phyloP scores from a whole-genome alignment of 1,140 invertebrate species.

The Aricia agestis region DNA sequence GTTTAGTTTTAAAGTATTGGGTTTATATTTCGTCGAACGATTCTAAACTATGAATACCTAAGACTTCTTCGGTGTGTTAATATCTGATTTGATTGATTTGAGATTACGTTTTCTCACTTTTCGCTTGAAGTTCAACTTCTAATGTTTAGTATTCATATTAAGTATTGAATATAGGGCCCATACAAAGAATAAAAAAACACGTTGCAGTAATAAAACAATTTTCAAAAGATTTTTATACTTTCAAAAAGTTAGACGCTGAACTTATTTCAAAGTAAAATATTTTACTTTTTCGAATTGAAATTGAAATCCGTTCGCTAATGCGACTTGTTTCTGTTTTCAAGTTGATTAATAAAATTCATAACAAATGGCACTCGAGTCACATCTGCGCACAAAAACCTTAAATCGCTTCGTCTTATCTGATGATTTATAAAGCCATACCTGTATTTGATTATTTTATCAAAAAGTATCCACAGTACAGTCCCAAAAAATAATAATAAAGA shows the following conservation, averaged over 20 bases:
- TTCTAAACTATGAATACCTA: background rate
- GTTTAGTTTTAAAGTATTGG: background rate
- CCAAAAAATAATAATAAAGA: too few species aligned
- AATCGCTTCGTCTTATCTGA: background rate
- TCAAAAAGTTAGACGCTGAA: background rate
- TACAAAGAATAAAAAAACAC: background rate
- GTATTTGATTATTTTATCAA: too few species aligned
- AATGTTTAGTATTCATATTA: too few species aligned
- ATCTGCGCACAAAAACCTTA: background rate
- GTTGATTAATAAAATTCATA: constrained; percentile 1
- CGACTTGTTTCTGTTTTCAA: constrained; percentile 1
- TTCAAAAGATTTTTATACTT: background rate
- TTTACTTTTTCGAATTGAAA: background rate
- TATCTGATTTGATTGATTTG: background rate
- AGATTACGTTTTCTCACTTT: background rate
- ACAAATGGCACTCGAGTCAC: background rate
- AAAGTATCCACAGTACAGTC: too few species aligned
- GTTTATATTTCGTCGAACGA: background rate
- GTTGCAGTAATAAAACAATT: background rate
- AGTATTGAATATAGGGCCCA: too few species aligned
- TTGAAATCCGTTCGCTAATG: background rate
- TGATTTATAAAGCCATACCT: background rate
- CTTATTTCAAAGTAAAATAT: constrained; percentile 1
- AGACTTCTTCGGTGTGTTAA: background rate
- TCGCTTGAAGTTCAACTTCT: background rate